These are phyloP conservation scores for Chromoteleia sp. DNA, from an alignment of 2,888 invertebrate species.

Conservation along the genomic window DNA sequence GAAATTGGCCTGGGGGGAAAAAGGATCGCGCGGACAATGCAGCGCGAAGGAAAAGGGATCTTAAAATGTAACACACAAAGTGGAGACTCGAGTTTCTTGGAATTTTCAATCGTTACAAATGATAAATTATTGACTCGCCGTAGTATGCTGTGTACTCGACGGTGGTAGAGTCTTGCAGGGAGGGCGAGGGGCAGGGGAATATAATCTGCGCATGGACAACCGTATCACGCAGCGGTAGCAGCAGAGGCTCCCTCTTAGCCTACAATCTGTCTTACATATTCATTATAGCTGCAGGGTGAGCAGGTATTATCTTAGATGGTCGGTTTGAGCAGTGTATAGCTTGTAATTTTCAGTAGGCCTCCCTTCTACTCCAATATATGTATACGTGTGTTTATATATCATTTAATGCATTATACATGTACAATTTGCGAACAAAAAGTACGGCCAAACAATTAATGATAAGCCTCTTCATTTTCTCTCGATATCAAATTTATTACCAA, in stretches of 20 bases:
- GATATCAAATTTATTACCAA: slow-evolving; percentile 10
- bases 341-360: slow-evolving; percentile 84
- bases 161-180: slow-evolving; percentile 44
- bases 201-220: slow-evolving; percentile 83
- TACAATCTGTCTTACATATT: slow-evolving; percentile 85
- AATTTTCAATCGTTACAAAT: slow-evolving; percentile 80
- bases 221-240: slow-evolving; percentile 84
- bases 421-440: slow-evolving; percentile 48
- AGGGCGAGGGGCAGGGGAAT: slow-evolving; percentile 73
- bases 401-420: slow-evolving; percentile 70
- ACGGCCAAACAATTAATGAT: slow-evolving; percentile 55
- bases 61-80: slow-evolving; percentile 56
- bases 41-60: slow-evolving; percentile 20
- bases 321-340: slow-evolving; percentile 83
- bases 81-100: slow-evolving; percentile 72
- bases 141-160: slow-evolving; percentile 63
- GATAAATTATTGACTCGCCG: slow-evolving; percentile 79
- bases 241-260: slow-evolving; percentile 83
- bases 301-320: slow-evolving; percentile 84
- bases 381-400: slow-evolving; percentile 70
- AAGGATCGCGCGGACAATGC: slow-evolving; percentile 32
- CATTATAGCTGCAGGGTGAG: slow-evolving; percentile 84
- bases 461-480: slow-evolving; percentile 17
- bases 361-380: slow-evolving; percentile 68
- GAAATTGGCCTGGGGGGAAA: slow-evolving; percentile 28